Conservation (phyloP, 2,888 invertebrate genomes). For the Pherbina coryleti region DNA sequence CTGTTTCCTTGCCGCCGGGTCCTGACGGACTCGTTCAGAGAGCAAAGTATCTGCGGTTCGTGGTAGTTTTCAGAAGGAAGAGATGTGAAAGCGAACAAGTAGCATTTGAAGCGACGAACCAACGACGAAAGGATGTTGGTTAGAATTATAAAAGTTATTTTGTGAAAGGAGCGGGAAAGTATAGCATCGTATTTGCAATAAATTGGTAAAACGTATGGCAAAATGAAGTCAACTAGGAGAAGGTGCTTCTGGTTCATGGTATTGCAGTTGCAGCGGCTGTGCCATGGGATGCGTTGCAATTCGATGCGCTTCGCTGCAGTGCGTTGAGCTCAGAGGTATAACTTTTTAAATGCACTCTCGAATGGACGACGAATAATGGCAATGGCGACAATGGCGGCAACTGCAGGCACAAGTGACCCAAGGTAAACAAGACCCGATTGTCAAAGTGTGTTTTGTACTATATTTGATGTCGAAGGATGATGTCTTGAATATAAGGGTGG, state of each 20-base stretch:
- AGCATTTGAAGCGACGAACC: neutral
- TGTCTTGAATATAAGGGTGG: neutral
- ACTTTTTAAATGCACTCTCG: slow-evolving; percentile 16
- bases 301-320: neutral
- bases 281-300: neutral
- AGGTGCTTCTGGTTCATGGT: neutral
- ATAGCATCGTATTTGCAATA: slow-evolving; percentile 11
- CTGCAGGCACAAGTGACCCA: neutral
- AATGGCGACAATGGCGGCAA: neutral
- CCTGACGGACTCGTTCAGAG: neutral
- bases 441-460: neutral
- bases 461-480: neutral
- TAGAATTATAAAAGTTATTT: slow-evolving; percentile 21
- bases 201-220: slow-evolving; percentile 5
- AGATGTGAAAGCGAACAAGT: neutral
- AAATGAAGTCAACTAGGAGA: neutral
- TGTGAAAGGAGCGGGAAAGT: neutral
- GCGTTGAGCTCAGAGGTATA: slow-evolving; percentile 6
- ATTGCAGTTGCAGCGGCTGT: neutral
- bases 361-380: neutral
- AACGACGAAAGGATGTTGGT: slow-evolving; percentile 5
- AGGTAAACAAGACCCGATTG: neutral
- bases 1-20: neutral
- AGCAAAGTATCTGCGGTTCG: slow-evolving; percentile 4
- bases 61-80: neutral